Percentiles rank a stretch among this genome's conserved stretches.
Evolutionary conservation across 2,888 invertebrate species (phyloP).

Genomic region (Troides helena): DNA sequence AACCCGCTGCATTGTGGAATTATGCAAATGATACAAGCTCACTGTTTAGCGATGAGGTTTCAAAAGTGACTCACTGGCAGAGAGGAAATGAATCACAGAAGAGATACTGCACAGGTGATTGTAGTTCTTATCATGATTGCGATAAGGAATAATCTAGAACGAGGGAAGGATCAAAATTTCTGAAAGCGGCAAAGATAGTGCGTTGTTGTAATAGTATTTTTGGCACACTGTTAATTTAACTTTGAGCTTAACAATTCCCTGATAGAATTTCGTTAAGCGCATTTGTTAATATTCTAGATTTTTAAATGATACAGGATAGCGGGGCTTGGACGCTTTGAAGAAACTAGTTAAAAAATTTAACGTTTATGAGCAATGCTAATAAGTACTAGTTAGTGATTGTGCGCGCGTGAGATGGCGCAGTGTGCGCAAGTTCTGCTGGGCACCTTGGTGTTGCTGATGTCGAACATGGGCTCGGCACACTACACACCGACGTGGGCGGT

Average conservation of each 20-base stretch:
- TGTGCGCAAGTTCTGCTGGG: constrained; percentile 55
- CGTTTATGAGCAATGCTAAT: constrained; percentile 72
- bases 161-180: constrained; percentile 25
- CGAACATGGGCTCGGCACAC: constrained; percentile 66
- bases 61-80: constrained; percentile 21
- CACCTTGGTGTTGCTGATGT: constrained; percentile 56
- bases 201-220: not conserved
- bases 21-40: constrained; percentile 21
- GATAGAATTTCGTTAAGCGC: not conserved
- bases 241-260: not conserved
- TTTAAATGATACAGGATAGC: not conserved
- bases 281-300: not conserved
- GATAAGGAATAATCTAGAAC: constrained; percentile 12
- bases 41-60: constrained; percentile 20
- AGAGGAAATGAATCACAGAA: constrained; percentile 19
- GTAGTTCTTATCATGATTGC: constrained; percentile 1
- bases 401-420: constrained; percentile 70
- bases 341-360: constrained; percentile 18
- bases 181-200: constrained; percentile 15
- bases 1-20: constrained; percentile 19
- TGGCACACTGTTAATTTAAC: not conserved
- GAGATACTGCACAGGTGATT: constrained; percentile 5
- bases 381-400: constrained; percentile 74
- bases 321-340: not conserved
- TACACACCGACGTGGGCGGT: constrained; percentile 94